A percentile compares a stretch with the other conserved stretches of the same genome.
Evolutionary conservation across 2,797 vertebrate genomes (phyloP).

Genomic region (Babyrousa celebensis): DNA sequence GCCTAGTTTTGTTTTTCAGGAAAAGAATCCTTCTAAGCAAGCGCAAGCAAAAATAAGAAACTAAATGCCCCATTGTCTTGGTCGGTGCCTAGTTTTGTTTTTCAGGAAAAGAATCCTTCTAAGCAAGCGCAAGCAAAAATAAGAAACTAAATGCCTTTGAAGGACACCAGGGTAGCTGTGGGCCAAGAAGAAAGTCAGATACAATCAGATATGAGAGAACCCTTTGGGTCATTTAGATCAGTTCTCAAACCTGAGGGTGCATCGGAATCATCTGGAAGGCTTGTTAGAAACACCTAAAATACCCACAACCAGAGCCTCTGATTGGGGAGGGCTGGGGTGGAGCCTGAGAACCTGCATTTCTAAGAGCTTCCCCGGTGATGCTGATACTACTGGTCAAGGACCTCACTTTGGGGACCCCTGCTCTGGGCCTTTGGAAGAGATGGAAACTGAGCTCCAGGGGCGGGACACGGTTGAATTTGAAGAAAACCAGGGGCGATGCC

Average conservation of each 20-base stretch:
- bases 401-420: not conserved
- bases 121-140: conserved; percentile 6
- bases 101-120: not conserved
- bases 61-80: too few species aligned
- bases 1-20: conserved; percentile 18
- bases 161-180: not conserved
- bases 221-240: not conserved
- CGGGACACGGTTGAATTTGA: too few species aligned
- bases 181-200: not conserved
- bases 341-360: not conserved
- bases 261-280: not conserved
- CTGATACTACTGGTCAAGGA: not conserved
- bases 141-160: conserved; percentile 10
- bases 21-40: not conserved
- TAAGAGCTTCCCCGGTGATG: not conserved
- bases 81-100: not conserved
- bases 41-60: conserved; percentile 36
- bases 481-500: not conserved
- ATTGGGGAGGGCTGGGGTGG: not conserved
- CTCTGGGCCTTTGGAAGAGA: not conserved
- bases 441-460: not conserved
- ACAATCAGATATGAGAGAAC: not conserved
- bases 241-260: not conserved
- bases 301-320: not conserved
- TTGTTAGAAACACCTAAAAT: not conserved